Evolutionary conservation across 2,888 invertebrate genomes (phyloP).

Genomic region (Melipona beecheii): DNA sequence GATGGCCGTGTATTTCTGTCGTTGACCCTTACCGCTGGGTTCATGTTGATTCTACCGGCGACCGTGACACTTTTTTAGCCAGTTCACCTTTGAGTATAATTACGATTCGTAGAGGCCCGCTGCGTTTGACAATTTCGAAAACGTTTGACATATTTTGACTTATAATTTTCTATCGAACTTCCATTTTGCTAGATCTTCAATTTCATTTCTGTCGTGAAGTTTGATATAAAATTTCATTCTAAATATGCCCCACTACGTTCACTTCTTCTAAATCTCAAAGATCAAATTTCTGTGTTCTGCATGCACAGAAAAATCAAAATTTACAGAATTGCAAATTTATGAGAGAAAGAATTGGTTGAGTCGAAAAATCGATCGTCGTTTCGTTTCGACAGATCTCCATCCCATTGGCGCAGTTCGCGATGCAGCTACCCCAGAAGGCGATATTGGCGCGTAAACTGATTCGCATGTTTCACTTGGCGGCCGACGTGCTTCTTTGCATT

Average conservation of each 20-base stretch:
- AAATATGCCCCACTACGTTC: too few relatives aligned
- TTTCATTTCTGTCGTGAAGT: too few relatives aligned
- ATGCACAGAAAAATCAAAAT: not conserved
- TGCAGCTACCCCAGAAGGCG: slow-evolving; percentile 68
- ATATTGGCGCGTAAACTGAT: slow-evolving; percentile 71
- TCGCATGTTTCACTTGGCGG: slow-evolving; percentile 85
- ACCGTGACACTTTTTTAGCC: slow-evolving; percentile 1
- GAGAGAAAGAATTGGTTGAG: not conserved
- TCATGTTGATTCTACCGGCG: not conserved
- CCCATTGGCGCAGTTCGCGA: slow-evolving; percentile 86
- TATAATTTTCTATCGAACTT: too few relatives aligned
- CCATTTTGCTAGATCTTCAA: too few relatives aligned
- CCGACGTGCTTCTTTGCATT: slow-evolving; percentile 91
- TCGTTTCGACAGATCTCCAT: slow-evolving; percentile 87
- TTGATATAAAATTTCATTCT: too few relatives aligned
- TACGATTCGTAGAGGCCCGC: not conserved
- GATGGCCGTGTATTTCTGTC: slow-evolving; percentile 7
- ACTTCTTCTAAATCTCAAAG: too few relatives aligned
- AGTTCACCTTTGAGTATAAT: not conserved
- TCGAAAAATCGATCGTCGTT: not conserved
- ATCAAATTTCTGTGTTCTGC: too few relatives aligned
- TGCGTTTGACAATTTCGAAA: not conserved
- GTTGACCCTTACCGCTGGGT: slow-evolving; percentile 2
- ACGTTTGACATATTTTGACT: not conserved
- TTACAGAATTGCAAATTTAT: not conserved